These are phyloP conservation scores for Strigamia maritima DNA, from an alignment of 2,888 invertebrate genomes.

Conservation along the genomic window DNA sequence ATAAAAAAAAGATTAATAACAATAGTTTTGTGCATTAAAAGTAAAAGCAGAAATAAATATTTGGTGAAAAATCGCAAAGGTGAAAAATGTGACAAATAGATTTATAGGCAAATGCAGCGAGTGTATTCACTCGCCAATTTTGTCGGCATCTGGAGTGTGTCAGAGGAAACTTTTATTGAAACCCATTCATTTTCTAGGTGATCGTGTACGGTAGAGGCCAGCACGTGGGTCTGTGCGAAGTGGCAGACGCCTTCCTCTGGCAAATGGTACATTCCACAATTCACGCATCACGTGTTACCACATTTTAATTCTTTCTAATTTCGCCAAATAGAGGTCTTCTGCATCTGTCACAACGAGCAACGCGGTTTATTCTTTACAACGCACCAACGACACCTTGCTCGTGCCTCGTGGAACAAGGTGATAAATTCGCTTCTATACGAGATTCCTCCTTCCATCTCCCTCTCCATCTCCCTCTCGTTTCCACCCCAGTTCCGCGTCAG, in stretches of 20 bases:
- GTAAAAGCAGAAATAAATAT: not conserved
- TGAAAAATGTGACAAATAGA: slow-evolving; percentile 28
- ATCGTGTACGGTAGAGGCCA: slow-evolving; percentile 27
- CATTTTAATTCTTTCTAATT: slow-evolving; percentile 22
- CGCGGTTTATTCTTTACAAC: slow-evolving; percentile 17
- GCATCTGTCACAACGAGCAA: not conserved
- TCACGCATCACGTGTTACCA: slow-evolving; percentile 30
- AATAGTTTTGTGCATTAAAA: slow-evolving; percentile 8
- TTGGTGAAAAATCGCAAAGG: slow-evolving; percentile 9
- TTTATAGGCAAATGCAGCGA: slow-evolving; percentile 21
- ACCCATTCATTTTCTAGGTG: slow-evolving; percentile 23
- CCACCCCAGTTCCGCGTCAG: slow-evolving; percentile 16
- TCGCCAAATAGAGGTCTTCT: slow-evolving; percentile 15
- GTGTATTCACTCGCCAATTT: slow-evolving; percentile 27
- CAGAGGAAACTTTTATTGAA: slow-evolving; percentile 21
- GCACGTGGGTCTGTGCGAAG: slow-evolving; percentile 8
- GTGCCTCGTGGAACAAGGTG: slow-evolving; percentile 17
- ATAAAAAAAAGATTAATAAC: slow-evolving; percentile 9
- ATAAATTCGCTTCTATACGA: not conserved
- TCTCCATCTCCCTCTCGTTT: not conserved
- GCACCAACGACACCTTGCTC: slow-evolving; percentile 18
- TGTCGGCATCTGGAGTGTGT: slow-evolving; percentile 22
- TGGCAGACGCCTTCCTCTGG: slow-evolving; percentile 28
- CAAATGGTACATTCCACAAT: slow-evolving; percentile 18
- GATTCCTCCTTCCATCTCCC: not conserved